Evolutionary conservation across 2,888 invertebrate genomes (phyloP).

Genomic region (Hipparchia sbordonii): DNA sequence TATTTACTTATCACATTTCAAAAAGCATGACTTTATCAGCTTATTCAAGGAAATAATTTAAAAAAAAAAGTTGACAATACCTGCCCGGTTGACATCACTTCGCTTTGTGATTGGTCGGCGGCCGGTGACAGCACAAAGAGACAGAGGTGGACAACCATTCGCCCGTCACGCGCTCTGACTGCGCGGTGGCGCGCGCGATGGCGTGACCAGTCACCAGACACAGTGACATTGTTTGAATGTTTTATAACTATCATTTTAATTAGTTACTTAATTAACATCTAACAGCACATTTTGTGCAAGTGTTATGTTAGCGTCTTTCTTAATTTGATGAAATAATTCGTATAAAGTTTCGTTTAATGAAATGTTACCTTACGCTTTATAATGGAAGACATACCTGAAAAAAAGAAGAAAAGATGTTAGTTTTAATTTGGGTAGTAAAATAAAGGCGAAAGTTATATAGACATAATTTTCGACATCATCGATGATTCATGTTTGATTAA

Average conservation of each 20-base stretch:
- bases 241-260: neutral
- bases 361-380: neutral
- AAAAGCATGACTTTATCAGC: neutral
- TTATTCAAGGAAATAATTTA: no score
- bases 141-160: slow-evolving; percentile 30
- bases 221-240: slow-evolving; percentile 28
- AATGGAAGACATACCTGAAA: neutral
- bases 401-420: neutral
- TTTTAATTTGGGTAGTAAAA: no score
- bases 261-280: neutral
- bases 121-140: slow-evolving; percentile 34
- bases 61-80: slow-evolving; percentile 36
- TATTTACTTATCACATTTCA: neutral
- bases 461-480: no score
- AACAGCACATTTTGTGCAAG: neutral
- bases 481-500: no score
- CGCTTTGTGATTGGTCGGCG: slow-evolving; percentile 29
- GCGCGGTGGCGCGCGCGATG: slow-evolving; percentile 24
- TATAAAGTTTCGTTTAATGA: no score
- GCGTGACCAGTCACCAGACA: slow-evolving; percentile 36
- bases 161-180: slow-evolving; percentile 29
- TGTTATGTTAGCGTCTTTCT: neutral
- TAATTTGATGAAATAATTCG: no score
- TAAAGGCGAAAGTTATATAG: no score
- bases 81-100: slow-evolving; percentile 21